phyloP scores from a whole-genome alignment of 2,888 invertebrate species.

The Serripes groenlandicus region DNA sequence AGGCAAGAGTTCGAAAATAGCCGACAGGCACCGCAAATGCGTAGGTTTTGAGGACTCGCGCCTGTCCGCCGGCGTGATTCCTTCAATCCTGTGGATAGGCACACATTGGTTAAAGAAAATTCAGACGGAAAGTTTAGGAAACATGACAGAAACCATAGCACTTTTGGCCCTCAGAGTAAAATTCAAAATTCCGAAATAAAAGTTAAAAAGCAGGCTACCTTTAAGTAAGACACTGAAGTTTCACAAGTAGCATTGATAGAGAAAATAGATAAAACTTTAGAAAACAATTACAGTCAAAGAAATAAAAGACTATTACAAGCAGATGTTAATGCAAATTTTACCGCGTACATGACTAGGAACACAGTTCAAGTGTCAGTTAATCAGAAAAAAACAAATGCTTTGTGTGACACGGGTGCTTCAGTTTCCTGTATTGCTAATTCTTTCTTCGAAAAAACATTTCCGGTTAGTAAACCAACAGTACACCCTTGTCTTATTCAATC shows the following conservation, averaged over 20 bases:
- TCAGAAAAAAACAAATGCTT: conserved; percentile 18
- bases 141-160: too few species aligned
- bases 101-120: not conserved
- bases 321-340: conserved; percentile 35
- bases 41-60: conserved; percentile 21
- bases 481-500: not conserved
- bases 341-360: conserved; percentile 38
- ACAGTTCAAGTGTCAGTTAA: conserved; percentile 27
- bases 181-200: too few species aligned
- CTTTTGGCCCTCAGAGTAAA: too few species aligned
- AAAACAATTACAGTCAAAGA: too few species aligned
- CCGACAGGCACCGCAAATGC: too few species aligned
- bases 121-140: too few species aligned
- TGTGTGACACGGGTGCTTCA: conserved; percentile 33
- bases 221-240: too few species aligned
- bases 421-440: conserved; percentile 29
- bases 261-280: too few species aligned
- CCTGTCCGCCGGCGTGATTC: conserved; percentile 17
- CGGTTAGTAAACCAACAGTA: not conserved
- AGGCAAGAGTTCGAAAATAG: not conserved
- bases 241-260: too few species aligned
- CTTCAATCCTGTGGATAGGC: conserved; percentile 37
- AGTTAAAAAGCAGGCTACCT: too few species aligned
- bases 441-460: conserved; percentile 34
- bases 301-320: not conserved